These are phyloP conservation scores for Watsonalla binaria DNA, from an alignment of 2,888 invertebrate species.

Conservation along the genomic window DNA sequence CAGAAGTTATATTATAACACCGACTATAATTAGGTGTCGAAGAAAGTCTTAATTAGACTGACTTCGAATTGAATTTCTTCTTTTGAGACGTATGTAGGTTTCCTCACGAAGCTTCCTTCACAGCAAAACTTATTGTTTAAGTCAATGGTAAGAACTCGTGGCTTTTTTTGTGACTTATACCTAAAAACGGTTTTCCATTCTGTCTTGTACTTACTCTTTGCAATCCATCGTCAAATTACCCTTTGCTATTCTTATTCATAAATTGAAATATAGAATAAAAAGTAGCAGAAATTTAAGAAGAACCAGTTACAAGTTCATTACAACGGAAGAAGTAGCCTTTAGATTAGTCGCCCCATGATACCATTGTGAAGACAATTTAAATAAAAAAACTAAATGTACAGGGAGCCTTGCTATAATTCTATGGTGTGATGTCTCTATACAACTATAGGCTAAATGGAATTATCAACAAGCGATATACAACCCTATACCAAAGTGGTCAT, in stretches of 20 bases:
- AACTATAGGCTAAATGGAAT: neutral
- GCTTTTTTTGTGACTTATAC: too few relatives aligned
- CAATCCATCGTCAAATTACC: conserved; percentile 32
- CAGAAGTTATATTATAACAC: too few relatives aligned
- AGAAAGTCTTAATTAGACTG: too few relatives aligned
- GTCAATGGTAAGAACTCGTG: too few relatives aligned
- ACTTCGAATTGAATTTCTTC: too few relatives aligned
- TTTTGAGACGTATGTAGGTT: too few relatives aligned
- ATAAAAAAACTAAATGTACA: conserved; percentile 32
- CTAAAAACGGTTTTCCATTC: neutral
- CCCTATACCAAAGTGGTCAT: neutral
- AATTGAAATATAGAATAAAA: conserved; percentile 57
- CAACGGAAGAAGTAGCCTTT: conserved; percentile 15
- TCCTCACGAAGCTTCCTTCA: too few relatives aligned
- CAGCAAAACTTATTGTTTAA: too few relatives aligned
- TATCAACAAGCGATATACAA: neutral
- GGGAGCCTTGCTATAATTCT: conserved; percentile 53
- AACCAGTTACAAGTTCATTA: conserved; percentile 55
- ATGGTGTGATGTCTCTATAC: conserved; percentile 37
- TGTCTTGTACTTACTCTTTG: conserved; percentile 29
- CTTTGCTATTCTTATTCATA: conserved; percentile 55
- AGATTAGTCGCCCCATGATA: conserved; percentile 42
- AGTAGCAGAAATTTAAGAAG: conserved; percentile 28
- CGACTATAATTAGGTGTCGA: too few relatives aligned
- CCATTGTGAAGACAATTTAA: conserved; percentile 40